These are phyloP conservation scores for Cuculus canorus DNA, from an alignment of 2,797 vertebrate genomes.

Conservation along the genomic window DNA sequence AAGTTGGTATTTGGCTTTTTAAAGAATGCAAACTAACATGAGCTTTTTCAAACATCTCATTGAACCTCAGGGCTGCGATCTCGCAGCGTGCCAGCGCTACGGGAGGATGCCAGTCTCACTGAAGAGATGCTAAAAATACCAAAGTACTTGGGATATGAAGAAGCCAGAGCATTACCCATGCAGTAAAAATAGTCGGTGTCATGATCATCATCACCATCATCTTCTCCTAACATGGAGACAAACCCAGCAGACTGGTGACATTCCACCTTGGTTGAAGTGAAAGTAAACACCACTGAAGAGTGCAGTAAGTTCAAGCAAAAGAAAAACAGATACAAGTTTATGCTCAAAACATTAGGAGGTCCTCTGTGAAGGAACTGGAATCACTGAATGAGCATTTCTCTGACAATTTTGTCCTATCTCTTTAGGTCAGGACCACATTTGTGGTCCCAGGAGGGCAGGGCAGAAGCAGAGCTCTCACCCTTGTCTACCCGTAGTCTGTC, in stretches of 20 bases:
- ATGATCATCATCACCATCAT: not conserved
- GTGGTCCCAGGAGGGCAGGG: not conserved
- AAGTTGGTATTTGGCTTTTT: constrained; percentile 22
- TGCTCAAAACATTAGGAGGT: not conserved
- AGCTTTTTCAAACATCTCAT: constrained; percentile 30
- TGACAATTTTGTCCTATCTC: not conserved
- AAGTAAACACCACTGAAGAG: not conserved
- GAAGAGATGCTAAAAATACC: constrained; percentile 63
- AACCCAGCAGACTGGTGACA: not conserved
- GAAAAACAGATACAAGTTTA: not conserved
- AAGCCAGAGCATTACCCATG: constrained; percentile 28
- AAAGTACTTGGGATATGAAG: constrained; percentile 19
- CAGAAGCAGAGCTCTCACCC: not conserved
- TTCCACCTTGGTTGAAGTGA: not conserved
- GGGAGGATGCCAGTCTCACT: not conserved
- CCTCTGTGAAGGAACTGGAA: not conserved
- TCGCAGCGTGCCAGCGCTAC: not conserved
- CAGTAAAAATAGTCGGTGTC: constrained; percentile 1
- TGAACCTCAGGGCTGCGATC: constrained; percentile 6
- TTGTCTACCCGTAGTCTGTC: rapidly evolving
- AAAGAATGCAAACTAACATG: constrained; percentile 18
- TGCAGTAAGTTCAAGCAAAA: not conserved
- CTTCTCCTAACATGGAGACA: constrained; percentile 26
- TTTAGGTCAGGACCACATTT: not conserved
- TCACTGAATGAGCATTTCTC: not conserved